phyloP scores from a whole-genome alignment of 2,888 invertebrate genomes.

The Seira ritae region DNA sequence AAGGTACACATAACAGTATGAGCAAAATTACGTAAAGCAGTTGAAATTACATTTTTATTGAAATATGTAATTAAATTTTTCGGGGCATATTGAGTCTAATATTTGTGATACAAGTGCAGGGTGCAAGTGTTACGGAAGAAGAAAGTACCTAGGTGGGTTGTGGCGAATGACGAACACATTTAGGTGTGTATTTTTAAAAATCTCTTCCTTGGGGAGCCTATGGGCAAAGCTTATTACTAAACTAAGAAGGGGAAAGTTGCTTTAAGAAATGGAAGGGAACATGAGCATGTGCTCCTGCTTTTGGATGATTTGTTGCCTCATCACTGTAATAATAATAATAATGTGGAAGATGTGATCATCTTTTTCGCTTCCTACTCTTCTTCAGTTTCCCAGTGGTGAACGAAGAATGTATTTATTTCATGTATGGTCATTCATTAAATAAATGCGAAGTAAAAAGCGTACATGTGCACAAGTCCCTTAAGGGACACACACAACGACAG shows the following conservation, averaged over 20 bases:
- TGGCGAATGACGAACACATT: too few relatives aligned
- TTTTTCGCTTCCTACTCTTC: neutral
- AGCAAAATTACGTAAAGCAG: too few relatives aligned
- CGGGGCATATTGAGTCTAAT: too few relatives aligned
- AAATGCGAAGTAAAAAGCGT: conserved; percentile 25
- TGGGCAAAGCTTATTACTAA: neutral
- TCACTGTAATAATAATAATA: conserved; percentile 42
- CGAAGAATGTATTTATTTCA: conserved; percentile 33
- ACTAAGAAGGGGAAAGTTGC: neutral
- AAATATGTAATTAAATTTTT: too few relatives aligned
- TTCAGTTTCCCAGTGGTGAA: conserved; percentile 38
- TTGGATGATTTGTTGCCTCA: conserved; percentile 67
- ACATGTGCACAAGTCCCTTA: conserved; percentile 54
- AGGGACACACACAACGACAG: conserved; percentile 46
- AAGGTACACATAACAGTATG: too few relatives aligned
- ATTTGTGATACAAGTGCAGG: too few relatives aligned
- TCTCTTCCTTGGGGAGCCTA: neutral
- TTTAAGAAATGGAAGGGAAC: neutral
- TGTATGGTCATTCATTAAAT: conserved; percentile 25
- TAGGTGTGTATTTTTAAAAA: neutral
- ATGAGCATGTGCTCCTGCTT: conserved; percentile 63
- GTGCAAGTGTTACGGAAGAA: too few relatives aligned
- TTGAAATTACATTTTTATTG: too few relatives aligned
- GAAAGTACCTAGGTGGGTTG: too few relatives aligned
- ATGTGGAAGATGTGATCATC: conserved; percentile 25